Conservation (phyloP, 2,888 invertebrate genomes). For the Diadegma fenestrale region DNA sequence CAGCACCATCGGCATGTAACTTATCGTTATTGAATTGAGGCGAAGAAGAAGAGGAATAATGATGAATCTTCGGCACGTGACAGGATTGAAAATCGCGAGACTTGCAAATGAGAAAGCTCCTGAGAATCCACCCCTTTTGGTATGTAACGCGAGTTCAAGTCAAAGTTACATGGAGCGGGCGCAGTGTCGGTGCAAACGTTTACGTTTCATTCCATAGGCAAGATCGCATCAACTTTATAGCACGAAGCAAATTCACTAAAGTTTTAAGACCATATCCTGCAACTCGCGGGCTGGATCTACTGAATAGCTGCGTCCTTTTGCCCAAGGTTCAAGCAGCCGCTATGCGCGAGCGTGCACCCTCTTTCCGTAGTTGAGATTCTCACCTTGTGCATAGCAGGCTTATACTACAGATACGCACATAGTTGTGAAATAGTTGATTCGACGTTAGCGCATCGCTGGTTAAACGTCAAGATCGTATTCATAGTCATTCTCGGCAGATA, state of each 20-base stretch:
- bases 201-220: slow-evolving; percentile 57
- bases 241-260: slow-evolving; percentile 43
- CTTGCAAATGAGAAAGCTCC: slow-evolving; percentile 36
- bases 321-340: slow-evolving; percentile 25
- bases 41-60: background rate
- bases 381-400: slow-evolving; percentile 4
- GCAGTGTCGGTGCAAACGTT: slow-evolving; percentile 31
- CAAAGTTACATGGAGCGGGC: slow-evolving; percentile 39
- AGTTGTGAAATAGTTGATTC: slow-evolving; percentile 25
- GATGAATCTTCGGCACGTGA: background rate
- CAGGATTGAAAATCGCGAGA: slow-evolving; percentile 8
- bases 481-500: background rate
- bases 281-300: slow-evolving; percentile 10
- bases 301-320: slow-evolving; percentile 24
- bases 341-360: slow-evolving; percentile 9
- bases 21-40: background rate
- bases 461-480: background rate
- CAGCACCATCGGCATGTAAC: too few relatives aligned
- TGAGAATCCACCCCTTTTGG: slow-evolving; percentile 21
- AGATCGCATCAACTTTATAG: slow-evolving; percentile 49
- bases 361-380: slow-evolving; percentile 6
- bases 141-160: slow-evolving; percentile 44
- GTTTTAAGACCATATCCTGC: slow-evolving; percentile 47
- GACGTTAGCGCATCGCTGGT: background rate
- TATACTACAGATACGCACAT: slow-evolving; percentile 21